Evolutionary conservation across 37 sponge, comb jelly and placozoan species (phyloP).

Genomic region (Aplysina aerophoba): DNA sequence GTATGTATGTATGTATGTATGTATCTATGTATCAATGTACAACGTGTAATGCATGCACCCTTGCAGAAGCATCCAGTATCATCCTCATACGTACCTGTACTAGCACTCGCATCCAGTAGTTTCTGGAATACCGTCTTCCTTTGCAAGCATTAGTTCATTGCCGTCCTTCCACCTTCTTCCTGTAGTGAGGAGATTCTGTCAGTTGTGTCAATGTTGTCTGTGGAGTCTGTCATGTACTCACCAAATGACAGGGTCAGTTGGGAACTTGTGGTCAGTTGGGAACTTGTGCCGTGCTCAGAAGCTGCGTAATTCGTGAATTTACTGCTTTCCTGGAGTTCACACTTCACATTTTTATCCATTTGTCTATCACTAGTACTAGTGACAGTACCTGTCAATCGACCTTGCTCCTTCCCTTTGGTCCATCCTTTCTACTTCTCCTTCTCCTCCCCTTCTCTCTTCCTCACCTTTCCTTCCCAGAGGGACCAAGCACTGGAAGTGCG

Average conservation of each 20-base stretch:
- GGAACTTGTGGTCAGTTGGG: neutral
- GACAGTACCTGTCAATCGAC: neutral
- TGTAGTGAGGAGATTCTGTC: conserved; percentile 81
- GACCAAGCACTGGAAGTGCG: conserved; percentile 61
- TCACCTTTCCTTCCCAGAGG: conserved; percentile 12
- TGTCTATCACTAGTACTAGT: too few species aligned
- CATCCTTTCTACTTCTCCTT: neutral
- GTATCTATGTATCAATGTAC: neutral
- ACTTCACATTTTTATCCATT: neutral
- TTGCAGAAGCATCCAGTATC: too few species aligned
- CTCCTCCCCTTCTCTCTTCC: neutral
- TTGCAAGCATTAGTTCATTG: neutral
- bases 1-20: neutral
- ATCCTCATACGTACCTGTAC: too few species aligned
- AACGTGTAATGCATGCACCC: too few species aligned
- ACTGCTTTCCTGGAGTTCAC: neutral
- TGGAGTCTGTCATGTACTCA: conserved; percentile 85
- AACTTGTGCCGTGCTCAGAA: neutral
- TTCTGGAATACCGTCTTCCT: too few species aligned
- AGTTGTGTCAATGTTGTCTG: conserved; percentile 86
- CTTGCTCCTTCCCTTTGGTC: neutral
- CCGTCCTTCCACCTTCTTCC: neutral
- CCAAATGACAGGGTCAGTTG: conserved; percentile 67
- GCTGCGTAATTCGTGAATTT: neutral
- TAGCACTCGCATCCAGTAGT: too few species aligned